phyloP scores from a whole-genome alignment of 2,888 invertebrate genomes.

The Xanthorhoe spadicearia region DNA sequence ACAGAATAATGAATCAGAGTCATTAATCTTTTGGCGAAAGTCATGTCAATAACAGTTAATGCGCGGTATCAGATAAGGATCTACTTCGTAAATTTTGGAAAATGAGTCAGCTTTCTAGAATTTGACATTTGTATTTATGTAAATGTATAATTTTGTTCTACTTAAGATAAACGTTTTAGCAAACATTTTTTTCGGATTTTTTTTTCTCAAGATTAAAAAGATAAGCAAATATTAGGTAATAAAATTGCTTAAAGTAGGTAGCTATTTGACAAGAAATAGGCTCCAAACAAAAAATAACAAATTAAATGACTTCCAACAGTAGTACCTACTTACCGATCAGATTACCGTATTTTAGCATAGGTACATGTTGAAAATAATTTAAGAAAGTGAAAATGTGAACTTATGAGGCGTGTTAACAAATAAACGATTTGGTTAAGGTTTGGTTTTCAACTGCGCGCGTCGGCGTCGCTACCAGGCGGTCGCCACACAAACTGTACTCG shows the following conservation, averaged over 20 bases:
- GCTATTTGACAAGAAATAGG: no score
- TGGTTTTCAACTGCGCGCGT: constrained; percentile 66
- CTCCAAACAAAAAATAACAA: no score
- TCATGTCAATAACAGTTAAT: constrained; percentile 5
- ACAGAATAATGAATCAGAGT: background rate
- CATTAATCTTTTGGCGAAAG: constrained; percentile 17
- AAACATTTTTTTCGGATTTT: background rate
- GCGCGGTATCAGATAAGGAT: constrained; percentile 11
- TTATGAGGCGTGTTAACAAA: constrained; percentile 29
- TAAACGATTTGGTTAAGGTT: constrained; percentile 39
- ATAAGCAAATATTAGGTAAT: no score
- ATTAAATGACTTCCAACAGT: no score
- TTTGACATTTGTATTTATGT: constrained; percentile 2
- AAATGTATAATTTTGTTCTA: background rate
- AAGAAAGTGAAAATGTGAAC: background rate
- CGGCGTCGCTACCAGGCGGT: constrained; percentile 58
- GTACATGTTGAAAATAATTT: background rate
- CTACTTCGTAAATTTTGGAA: constrained; percentile 12
- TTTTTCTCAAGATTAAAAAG: no score
- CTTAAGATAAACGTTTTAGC: background rate
- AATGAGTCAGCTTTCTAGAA: constrained; percentile 13
- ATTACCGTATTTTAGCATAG: background rate
- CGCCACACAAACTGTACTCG: constrained; percentile 67
- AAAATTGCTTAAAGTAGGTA: no score
- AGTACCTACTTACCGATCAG: background rate